Conservation (phyloP, 2,888 invertebrate species). For the Gerris lacustris region DNA sequence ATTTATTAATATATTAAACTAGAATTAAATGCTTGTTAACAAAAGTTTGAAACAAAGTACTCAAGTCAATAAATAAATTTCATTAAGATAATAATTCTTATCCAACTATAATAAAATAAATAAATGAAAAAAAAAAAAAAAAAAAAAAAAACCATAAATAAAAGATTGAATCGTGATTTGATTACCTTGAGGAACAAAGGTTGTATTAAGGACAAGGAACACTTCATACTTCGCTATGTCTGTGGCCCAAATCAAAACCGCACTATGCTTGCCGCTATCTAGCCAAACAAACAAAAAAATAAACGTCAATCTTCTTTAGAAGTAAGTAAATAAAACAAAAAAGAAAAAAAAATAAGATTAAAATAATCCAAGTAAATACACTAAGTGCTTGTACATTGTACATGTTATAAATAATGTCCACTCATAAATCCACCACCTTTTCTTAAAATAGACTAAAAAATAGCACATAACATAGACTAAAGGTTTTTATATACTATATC, state of each 20-base stretch:
- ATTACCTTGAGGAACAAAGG: constrained; percentile 10
- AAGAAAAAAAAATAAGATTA: not conserved
- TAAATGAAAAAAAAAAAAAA: not conserved
- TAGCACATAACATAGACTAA: no score
- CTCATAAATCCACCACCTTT: no score
- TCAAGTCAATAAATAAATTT: no score
- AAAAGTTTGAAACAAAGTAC: no score
- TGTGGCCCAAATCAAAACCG: constrained; percentile 8
- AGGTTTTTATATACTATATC: no score
- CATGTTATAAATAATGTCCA: no score
- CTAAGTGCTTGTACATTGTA: no score
- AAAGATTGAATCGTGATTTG: not conserved
- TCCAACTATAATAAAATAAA: not conserved
- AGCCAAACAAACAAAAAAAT: not conserved
- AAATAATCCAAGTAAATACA: no score
- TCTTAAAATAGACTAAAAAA: no score
- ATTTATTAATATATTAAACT: no score
- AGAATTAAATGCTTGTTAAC: no score
- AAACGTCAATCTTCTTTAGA: not conserved
- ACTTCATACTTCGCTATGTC: constrained; percentile 8
- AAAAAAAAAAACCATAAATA: not conserved
- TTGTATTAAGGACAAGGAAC: constrained; percentile 11
- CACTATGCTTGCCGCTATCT: not conserved
- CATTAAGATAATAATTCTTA: no score
- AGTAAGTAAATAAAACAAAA: constrained; percentile 1